Evolutionary conservation across 2,888 invertebrate genomes (phyloP), one percentile per base, ranked within the genome.

Genomic region (Spisula solida): DNA sequence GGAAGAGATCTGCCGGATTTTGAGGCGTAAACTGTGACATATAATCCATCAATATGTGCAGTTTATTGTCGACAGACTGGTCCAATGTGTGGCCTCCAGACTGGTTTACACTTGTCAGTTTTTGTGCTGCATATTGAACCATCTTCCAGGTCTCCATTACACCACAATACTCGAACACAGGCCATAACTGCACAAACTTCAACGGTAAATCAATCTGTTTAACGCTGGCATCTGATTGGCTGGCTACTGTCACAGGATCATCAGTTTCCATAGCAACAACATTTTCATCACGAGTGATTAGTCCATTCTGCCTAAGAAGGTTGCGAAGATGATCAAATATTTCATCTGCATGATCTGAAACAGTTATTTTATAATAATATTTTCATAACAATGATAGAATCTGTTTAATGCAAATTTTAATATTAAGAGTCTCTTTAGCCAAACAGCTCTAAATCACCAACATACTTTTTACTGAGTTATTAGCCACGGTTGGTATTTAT

Each of bases 151-250:
- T 81, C 48, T 92, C 88, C 85, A 93, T 66, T n/a, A 92, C 89
- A 41, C 92, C 85, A 66, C 93, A 47, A 80, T 94, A 91, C 31
- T 95, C 95, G 91, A 92, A 94, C 85, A 95, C 82, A 31, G 95
- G 95, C 95, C 95, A 95, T 55, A 95, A 90, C 80, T 92, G 92
- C 8, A 94, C 91, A 86, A 87, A 90, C 20, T 81, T 81, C 41
- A 90, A 79, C 25, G 92, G 91, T 34, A 86, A 75, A n/a, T 87
- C 51, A 25, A 8, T 78, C 29, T 66, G 60, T 34, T n/a, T 70
- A 34, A 80, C 55, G 47, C 25, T 47, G 31, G 80, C 75, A 75
- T 85, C 86, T 87, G 89, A 88, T 88, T 90, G 88, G 89, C 89
- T 81, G 12, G n/a, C 60, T 41, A 66, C 55, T 47, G 31, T 82